Base-by-base conservation (phyloP, 2,113 vertebrate genomes). In the Helogale parvula region DNA sequence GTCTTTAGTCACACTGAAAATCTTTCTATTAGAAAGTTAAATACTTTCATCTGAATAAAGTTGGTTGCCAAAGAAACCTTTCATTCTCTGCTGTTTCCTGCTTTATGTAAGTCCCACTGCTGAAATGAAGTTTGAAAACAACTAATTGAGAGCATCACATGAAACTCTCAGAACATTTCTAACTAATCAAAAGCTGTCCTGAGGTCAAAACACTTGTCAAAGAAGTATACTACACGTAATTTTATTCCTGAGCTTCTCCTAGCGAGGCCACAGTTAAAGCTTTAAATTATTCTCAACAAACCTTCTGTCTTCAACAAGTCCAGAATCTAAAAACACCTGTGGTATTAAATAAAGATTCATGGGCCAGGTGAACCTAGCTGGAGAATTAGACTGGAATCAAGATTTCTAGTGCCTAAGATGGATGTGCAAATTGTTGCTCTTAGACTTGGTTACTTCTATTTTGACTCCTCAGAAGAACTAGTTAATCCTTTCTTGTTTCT, bases 61-160 rank as follows among this genome's bases (percentile, higher is more conserved):
- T 92, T 65, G 83, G 19, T 16, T 69, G 57, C 29, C 71, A 87
- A 97, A 93, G 35, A 47, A 89, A 86, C 1, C 23, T 31, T n/a
- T 72, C 65, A 86, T 60, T 71, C 35, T 14, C 1, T 69, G 15
- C 33, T n/a, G 45, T 82, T 83, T 86, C 7, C 50, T 82, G 10
- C 92, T 86, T 89, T 68, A 76, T 19, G 35, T 84, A 89, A 88
- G 29, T 29, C 41, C 2, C 5, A 92, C 4, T 90, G 52, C 29
- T 79, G 21, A 95, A 83, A 90, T 77, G 23, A 86, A 88, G 21
- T 52, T 71, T 92, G 47, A 92, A 86, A 96, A 96, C 65, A 45
- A 86, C 13, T 60, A 15, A 94, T 1, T 65, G 29, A 84, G 54
- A 87, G 17, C 21, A 90, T 72, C 47, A 80, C 17, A 76, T 19